Percentiles rank a stretch among this genome's conserved stretches.
Conservation (phyloP, 2,113 vertebrate genomes). For the Lophura nycthemera region DNA sequence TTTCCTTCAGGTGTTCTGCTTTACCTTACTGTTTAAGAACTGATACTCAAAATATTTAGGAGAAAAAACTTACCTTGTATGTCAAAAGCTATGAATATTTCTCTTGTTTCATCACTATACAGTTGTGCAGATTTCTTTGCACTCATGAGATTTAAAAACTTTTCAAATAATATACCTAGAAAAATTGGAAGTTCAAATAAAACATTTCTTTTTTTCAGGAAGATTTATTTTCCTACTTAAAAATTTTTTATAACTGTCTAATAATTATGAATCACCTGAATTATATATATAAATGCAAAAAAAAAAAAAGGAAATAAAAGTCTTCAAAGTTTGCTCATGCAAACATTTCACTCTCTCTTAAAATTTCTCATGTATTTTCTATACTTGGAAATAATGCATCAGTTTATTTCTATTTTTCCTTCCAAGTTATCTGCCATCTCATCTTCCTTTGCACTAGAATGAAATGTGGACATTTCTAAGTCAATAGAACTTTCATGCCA, state of each 20-base stretch:
- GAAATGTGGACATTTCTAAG: slow-evolving; percentile 53
- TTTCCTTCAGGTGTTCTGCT: neutral
- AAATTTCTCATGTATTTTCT: neutral
- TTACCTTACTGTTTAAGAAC: neutral
- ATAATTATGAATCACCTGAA: neutral
- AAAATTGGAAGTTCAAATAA: slow-evolving; percentile 14
- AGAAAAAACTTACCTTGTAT: slow-evolving; percentile 56
- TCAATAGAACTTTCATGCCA: slow-evolving; percentile 18
- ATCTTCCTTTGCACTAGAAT: slow-evolving; percentile 32
- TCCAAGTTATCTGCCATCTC: slow-evolving; percentile 12
- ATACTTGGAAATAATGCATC: neutral
- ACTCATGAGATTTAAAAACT: slow-evolving; percentile 71
- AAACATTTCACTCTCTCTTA: neutral
- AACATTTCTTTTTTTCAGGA: too few species aligned
- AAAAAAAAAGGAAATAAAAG: neutral
- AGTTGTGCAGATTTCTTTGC: slow-evolving; percentile 71
- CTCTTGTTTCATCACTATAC: slow-evolving; percentile 64
- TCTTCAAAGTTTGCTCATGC: neutral
- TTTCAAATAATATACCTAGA: slow-evolving; percentile 63
- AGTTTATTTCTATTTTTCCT: neutral
- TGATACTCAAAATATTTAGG: neutral
- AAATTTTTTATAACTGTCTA: neutral
- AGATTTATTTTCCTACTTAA: neutral
- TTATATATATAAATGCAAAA: neutral
- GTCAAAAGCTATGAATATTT: slow-evolving; percentile 80